Evolutionary conservation across 2,888 invertebrate genomes (phyloP).

Genomic region (Melieria picta): DNA sequence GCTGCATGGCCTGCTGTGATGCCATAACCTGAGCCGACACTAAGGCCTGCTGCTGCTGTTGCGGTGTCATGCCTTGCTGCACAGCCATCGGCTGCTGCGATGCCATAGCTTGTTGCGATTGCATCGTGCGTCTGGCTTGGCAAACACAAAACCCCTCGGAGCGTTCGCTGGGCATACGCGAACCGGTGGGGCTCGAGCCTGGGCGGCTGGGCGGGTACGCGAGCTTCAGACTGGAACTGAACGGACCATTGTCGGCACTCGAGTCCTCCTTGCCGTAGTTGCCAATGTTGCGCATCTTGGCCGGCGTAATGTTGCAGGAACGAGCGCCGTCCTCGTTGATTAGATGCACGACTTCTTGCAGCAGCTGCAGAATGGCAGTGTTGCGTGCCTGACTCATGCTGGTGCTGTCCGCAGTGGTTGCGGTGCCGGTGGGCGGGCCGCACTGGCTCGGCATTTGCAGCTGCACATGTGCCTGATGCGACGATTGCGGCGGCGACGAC

Average conservation of each 20-base stretch:
- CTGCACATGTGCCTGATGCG: too few species aligned
- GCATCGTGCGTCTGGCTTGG: too few species aligned
- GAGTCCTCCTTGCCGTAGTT: conserved; percentile 15
- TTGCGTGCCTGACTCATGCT: conserved; percentile 5
- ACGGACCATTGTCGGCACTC: conserved; percentile 26
- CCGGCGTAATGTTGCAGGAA: neutral
- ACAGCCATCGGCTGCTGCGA: neutral
- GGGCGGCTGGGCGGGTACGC: conserved; percentile 26
- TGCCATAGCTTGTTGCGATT: neutral
- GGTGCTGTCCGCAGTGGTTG: neutral
- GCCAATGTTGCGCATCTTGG: conserved; percentile 35
- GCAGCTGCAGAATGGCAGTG: conserved; percentile 37
- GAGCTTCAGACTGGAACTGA: conserved; percentile 30
- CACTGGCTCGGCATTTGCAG: conserved; percentile 1
- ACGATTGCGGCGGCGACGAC: too few species aligned
- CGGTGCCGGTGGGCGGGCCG: neutral
- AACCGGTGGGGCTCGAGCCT: conserved; percentile 4
- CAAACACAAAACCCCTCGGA: conserved; percentile 2
- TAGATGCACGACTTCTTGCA: conserved; percentile 41
- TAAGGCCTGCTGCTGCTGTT: neutral
- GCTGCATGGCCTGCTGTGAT: neutral
- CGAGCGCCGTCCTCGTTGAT: conserved; percentile 29
- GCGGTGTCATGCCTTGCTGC: neutral
- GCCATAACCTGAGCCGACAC: neutral
- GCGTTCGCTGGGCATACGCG: neutral